A percentile compares a stretch with the other conserved stretches of the same genome.
These are phyloP conservation scores for Sinonovacula constricta DNA, from an alignment of 1,140 invertebrate species.

Conservation along the genomic window DNA sequence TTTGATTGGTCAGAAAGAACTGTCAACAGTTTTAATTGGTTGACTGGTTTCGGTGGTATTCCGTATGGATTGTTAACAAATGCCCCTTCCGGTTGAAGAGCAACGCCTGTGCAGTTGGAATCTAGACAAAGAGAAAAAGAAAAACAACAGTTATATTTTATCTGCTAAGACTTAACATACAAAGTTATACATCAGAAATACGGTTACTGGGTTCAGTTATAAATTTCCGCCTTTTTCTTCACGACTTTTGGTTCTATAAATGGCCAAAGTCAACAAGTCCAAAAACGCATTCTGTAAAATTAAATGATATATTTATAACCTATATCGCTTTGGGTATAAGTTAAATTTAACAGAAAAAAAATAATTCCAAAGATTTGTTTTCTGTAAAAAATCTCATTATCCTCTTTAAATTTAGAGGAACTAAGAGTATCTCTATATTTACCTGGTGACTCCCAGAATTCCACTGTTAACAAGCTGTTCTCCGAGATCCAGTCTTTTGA, in stretches of 20 bases:
- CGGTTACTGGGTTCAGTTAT: background rate
- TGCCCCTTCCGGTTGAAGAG: background rate
- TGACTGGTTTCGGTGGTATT: background rate
- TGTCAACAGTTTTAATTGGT: background rate
- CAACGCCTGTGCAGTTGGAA: background rate
- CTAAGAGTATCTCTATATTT: constrained; percentile 10
- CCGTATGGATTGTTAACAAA: background rate
- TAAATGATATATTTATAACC: background rate
- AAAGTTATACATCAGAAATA: background rate
- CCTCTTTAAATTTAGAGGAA: background rate
- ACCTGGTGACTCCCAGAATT: constrained; percentile 77
- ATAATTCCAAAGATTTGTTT: background rate
- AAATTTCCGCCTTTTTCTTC: background rate
- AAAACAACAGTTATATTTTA: background rate
- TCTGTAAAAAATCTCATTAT: background rate
- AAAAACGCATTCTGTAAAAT: background rate
- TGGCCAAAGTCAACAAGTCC: background rate
- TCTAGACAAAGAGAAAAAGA: background rate
- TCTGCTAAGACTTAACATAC: background rate
- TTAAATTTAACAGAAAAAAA: background rate
- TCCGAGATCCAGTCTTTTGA: constrained; percentile 72
- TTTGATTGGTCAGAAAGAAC: background rate
- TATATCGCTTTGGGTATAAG: background rate
- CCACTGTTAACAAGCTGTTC: constrained; percentile 69
- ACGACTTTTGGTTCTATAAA: background rate